phyloP scores from a whole-genome alignment of 2,113 vertebrate species.

The Toxostoma redivivum region DNA sequence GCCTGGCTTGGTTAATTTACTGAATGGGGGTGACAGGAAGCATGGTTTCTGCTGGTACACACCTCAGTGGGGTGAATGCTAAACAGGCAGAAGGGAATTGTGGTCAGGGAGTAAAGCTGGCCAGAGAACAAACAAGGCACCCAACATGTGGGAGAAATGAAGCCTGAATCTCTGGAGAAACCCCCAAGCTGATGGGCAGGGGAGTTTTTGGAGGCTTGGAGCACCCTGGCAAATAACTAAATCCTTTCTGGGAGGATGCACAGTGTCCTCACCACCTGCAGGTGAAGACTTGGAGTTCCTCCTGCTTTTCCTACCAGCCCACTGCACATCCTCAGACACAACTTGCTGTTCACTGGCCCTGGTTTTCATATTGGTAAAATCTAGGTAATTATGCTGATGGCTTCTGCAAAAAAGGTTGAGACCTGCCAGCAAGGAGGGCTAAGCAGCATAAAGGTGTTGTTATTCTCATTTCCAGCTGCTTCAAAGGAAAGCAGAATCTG shows the following conservation, averaged over 20 bases:
- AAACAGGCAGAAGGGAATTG: not conserved
- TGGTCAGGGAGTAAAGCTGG: not conserved
- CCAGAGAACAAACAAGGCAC: not conserved
- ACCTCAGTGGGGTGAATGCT: not conserved
- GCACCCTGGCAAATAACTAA: not conserved
- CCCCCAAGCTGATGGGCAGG: not conserved
- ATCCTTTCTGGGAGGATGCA: not conserved
- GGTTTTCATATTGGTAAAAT: not conserved
- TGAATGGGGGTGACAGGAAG: not conserved
- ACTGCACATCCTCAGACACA: not conserved
- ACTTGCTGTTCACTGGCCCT: not conserved
- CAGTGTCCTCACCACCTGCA: fast-evolving
- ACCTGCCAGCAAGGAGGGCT: not conserved
- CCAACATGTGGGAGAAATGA: not conserved
- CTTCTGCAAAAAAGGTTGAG: not conserved
- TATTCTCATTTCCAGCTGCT: not conserved
- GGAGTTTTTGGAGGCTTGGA: not conserved
- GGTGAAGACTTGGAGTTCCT: not conserved
- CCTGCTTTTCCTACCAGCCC: not conserved
- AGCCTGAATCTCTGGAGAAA: not conserved
- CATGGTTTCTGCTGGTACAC: not conserved
- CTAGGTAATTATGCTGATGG: not conserved
- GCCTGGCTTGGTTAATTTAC: not conserved
- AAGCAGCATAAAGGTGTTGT: not conserved
- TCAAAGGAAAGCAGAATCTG: not conserved